Base-by-base conservation (phyloP, 2,888 invertebrate species). In the Cosmopolites sordidus region DNA sequence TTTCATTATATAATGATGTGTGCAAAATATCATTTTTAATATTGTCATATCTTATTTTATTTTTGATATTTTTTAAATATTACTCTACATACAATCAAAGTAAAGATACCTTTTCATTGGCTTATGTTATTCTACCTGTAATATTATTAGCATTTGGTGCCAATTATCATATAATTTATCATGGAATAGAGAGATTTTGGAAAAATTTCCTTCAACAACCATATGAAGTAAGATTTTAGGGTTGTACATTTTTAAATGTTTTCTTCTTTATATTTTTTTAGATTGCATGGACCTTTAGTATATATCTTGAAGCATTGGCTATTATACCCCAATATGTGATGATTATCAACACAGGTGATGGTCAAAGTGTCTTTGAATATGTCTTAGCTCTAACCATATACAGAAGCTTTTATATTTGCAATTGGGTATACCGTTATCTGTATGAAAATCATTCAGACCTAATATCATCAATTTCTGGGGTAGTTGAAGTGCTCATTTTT, bases 241-340 rank as follows among this genome's bases (percentile, higher is more conserved):
- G 22, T 18, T 16, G n/a, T 14, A 38, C 9, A 15, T 39, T 14
- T 1, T 39, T 15, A 11, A 3, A 9, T 14, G 2, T 1, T 15
- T 14, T 8, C 17, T 18, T 1, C 15, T 1, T 1, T 16, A 17
- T 17, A 41, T 42, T 39, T 29, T 48, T 48, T 48, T 42, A 48
- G 48, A 5, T 48, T 8, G 8, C 22, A 1, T 48, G 48, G 48
- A 8, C 42, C 5, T 48, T 41, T 15, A 48, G 48, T 39, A 41
- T 48, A 6, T 48, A 41, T 29, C 33, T 48, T 6, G 48, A 48
- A 48, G 48, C 42, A 1, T 3, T 48, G 16, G 48, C 48, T 8
- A 41, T 48, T 14, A 30, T 48, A n/a, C 48, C 48, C 9, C 48
- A 48, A 41, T 30, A 40, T 16, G 2, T 22, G 14, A 41, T 48